These are phyloP conservation scores for Polypedilum pembai DNA, from an alignment of 1,140 invertebrate genomes.

Conservation along the genomic window DNA sequence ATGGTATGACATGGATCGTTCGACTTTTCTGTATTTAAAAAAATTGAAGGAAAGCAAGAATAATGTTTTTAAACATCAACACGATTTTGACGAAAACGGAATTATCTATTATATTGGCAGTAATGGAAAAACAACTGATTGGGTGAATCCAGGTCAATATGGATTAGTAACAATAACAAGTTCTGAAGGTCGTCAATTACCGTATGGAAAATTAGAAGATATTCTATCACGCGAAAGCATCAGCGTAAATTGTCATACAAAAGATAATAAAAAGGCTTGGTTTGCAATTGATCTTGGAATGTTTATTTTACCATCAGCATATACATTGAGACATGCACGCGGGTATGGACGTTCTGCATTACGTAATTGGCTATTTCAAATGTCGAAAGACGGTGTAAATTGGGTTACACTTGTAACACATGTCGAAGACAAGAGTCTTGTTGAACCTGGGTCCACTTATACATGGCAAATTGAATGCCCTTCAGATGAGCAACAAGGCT, in stretches of 20 bases:
- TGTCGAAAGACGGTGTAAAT: slow-evolving; percentile 79
- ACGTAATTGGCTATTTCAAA: slow-evolving; percentile 91
- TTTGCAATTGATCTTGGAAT: slow-evolving; percentile 94
- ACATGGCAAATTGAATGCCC: slow-evolving; percentile 74
- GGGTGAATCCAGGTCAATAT: slow-evolving; percentile 96
- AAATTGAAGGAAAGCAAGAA: slow-evolving; percentile 65
- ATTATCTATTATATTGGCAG: slow-evolving; percentile 95
- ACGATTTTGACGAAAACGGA: slow-evolving; percentile 97
- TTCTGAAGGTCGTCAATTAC: slow-evolving; percentile 87
- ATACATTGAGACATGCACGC: slow-evolving; percentile 85
- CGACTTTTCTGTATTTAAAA: slow-evolving; percentile 82
- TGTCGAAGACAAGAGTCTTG: slow-evolving; percentile 82
- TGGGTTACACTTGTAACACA: slow-evolving; percentile 88
- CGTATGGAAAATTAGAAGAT: slow-evolving; percentile 93
- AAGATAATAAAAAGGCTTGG: slow-evolving; percentile 93
- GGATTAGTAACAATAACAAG: slow-evolving; percentile 89
- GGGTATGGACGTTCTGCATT: slow-evolving; percentile 91
- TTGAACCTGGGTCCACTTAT: slow-evolving; percentile 90
- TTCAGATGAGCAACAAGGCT: slow-evolving; percentile 65
- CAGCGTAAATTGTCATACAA: slow-evolving; percentile 95
- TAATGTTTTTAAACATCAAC: slow-evolving; percentile 67
- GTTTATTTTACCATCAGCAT: slow-evolving; percentile 79
- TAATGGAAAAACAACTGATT: slow-evolving; percentile 87
- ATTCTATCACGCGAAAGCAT: slow-evolving; percentile 83
- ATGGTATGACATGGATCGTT: slow-evolving; percentile 90